Evolutionary conservation across 1,140 invertebrate species (phyloP), one percentile per base, ranked within the genome.

Genomic region (Vanessa tameamea): DNA sequence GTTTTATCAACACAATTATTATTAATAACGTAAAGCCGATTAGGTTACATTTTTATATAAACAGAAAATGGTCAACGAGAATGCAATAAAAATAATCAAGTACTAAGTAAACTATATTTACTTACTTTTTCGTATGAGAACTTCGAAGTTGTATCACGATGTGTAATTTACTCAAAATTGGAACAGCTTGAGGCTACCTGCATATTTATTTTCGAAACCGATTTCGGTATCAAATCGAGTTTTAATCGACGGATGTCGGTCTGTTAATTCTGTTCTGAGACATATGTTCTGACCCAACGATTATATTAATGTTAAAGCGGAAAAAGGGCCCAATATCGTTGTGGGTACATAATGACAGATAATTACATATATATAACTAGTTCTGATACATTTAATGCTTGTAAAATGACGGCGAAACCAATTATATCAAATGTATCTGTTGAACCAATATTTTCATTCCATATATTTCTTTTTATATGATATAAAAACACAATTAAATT

Each of bases 221-320:
- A 65, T 72, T 72, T 65, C 20, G 7, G 50, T 65, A 57, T 72
- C 48, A 76, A 76, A 78, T 79, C 51, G 72, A 57, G 48, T 53
- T 74, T 77, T 77, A 77, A 80, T 80, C 68, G 75, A 61, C 78
- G 73, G 76, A 80, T 76, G 65, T 70, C 20, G 53, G 53, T 57
- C 69, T 67, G 76, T 76, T 71, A 64, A 53, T 53, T 50, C 55
- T 70, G 64, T 64, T 64, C 69, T 66, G 69, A 77, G 76, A 80
- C 75, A 73, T 75, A 72, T 77, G 73, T 77, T 77, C 69, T 64
- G 47, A 61, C 55, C 53, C 37, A 47, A 64, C 63, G 3, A 80
- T 79, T 77, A 79, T 79, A 72, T 72, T 72, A 64, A 74, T 55
- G 47, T 67, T 51, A 50, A 23, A 55, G 48, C 59, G 65, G 72